A percentile compares a stretch with the other conserved stretches of the same genome.
Evolutionary conservation across 2,888 invertebrate species (phyloP).

Genomic region (Phengaris arion): DNA sequence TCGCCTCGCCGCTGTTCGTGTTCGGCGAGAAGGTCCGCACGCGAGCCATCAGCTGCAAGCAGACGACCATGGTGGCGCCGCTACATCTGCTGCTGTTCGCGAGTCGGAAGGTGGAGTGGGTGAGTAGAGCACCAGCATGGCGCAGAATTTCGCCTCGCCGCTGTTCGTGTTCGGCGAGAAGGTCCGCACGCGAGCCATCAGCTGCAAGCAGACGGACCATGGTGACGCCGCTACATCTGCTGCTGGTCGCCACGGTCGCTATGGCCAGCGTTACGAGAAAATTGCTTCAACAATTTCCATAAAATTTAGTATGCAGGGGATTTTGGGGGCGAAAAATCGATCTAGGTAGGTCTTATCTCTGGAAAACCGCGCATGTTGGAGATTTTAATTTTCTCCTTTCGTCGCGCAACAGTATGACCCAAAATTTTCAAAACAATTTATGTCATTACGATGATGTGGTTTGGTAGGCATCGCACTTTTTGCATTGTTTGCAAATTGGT

Average conservation of each 20-base stretch:
- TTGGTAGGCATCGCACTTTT: too few species aligned
- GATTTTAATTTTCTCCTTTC: too few species aligned
- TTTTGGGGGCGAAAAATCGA: too few species aligned
- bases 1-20: slow-evolving; percentile 96
- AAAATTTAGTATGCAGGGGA: too few species aligned
- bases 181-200: slow-evolving; percentile 95
- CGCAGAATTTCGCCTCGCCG: slow-evolving; percentile 93
- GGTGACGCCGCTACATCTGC: slow-evolving; percentile 95
- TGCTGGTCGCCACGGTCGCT: slow-evolving; percentile 87
- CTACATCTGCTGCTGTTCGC: slow-evolving; percentile 95
- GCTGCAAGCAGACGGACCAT: slow-evolving; percentile 95
- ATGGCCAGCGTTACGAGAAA: too few species aligned
- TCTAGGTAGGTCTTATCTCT: too few species aligned
- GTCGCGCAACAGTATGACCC: too few species aligned
- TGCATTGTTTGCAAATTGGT: too few species aligned
- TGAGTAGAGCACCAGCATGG: slow-evolving; percentile 82
- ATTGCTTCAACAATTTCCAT: too few species aligned
- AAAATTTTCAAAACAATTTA: too few species aligned
- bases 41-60: slow-evolving; percentile 96
- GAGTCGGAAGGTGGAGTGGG: slow-evolving; percentile 89
- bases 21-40: slow-evolving; percentile 99
- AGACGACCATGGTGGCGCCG: slow-evolving; percentile 95
- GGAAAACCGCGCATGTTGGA: too few species aligned
- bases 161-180: slow-evolving; percentile 99
- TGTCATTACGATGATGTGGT: too few species aligned